Evolutionary conservation across 1,140 invertebrate species (phyloP), one percentile per base, ranked within the genome.

Genomic region (Psix sp.): DNA sequence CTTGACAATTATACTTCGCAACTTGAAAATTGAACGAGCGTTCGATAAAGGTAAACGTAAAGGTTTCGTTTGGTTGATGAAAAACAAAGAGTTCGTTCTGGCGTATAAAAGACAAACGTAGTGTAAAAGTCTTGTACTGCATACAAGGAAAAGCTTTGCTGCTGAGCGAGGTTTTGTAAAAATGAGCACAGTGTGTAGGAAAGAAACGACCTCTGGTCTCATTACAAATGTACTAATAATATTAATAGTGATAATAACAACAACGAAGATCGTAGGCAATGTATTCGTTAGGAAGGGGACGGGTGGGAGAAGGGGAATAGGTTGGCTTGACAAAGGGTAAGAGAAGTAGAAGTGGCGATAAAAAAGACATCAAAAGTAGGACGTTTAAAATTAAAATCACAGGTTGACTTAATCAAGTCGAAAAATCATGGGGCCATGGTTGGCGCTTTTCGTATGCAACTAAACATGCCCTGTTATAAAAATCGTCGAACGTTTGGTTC

Each of bases 241-340:
- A 62, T 56, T 54, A 66, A 52, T 63, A 65, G 33, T 35, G n/a
- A n/a, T n/a, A 45, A 72, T 67, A 74, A 74, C 62, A 77, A 70
- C 63, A 73, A 62, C 46, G 65, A 56, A 20, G 40, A 60, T 60
- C 36, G 59, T 39, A 26, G 31, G 14, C 31, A 54, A 66, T 21
- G 46, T 57, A 17, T 39, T 24, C 18, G 38, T 46, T 21, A 18
- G 57, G 33, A 38, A 67, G 42, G 48, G 49, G 52, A 35, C 48
- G 56, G 7, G 48, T 14, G 17, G 31, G 29, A 57, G 14, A 46
- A 46, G n/a, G 13, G 13, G 13, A 5, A 35, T 29, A 29, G 26
- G 5, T 35, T 35, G 10, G 14, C 13, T 6, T 11, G 26, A 33
- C 6, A 26, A 57, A 14, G 5, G 10, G 15, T 35, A 54, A 59